Conservation (phyloP, 2,113 vertebrate genomes). For the Cyprinodon variegatus region DNA sequence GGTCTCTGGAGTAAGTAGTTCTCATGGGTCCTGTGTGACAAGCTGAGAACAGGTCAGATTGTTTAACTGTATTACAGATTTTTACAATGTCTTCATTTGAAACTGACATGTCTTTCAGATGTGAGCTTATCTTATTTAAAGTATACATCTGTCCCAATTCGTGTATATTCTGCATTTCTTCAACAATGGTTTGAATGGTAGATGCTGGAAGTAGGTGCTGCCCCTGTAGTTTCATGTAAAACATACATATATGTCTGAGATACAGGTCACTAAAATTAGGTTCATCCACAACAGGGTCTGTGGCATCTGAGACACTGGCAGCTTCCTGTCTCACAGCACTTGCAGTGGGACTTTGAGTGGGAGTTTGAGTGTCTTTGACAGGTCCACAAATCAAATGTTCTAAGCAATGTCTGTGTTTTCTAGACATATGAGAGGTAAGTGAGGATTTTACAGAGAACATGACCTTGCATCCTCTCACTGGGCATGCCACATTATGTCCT, state of each 20-base stretch:
- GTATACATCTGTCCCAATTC: background rate
- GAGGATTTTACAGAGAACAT: slow-evolving; percentile 1
- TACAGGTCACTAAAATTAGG: slow-evolving; percentile 22
- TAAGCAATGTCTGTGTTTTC: slow-evolving; percentile 7
- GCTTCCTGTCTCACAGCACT: background rate
- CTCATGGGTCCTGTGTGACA: slow-evolving; percentile 20
- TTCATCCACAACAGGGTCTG: background rate
- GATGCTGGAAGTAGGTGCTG: background rate
- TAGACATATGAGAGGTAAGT: slow-evolving; percentile 31
- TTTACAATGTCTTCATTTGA: slow-evolving; percentile 8
- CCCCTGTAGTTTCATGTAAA: background rate
- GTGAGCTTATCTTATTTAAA: background rate
- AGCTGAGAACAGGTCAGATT: slow-evolving; percentile 13
- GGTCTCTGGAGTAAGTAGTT: slow-evolving; percentile 17
- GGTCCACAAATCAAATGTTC: background rate
- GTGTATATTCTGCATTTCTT: background rate
- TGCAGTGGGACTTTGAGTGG: no score
- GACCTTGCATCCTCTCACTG: slow-evolving; percentile 25
- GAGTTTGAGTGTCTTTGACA: no score
- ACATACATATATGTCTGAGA: slow-evolving; percentile 15
- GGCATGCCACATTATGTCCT: slow-evolving; percentile 19
- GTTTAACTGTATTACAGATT: slow-evolving; percentile 7
- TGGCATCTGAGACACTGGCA: slow-evolving; percentile 5
- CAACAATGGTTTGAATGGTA: background rate
- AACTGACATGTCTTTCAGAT: slow-evolving; percentile 6